Percentiles rank a stretch among this genome's conserved stretches.
Evolutionary conservation across 2,113 vertebrate genomes (phyloP).

Genomic region (Saccopteryx leptura): DNA sequence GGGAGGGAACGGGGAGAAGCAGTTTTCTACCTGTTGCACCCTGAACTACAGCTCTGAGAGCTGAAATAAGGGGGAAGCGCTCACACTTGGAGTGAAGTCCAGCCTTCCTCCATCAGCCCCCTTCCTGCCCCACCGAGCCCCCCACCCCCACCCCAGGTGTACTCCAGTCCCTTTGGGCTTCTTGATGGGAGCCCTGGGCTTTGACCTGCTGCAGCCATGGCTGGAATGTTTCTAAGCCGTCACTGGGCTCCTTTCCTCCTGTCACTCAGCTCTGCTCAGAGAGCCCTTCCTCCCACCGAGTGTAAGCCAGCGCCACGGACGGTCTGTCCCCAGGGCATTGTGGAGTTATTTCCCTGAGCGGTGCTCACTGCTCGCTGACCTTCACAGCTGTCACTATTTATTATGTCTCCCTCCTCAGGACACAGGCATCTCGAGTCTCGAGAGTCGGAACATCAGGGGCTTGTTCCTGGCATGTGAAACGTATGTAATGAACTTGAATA

Average conservation of each 20-base stretch:
- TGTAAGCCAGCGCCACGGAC: background rate
- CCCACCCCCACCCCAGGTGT: background rate
- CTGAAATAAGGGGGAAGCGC: background rate
- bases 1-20: background rate
- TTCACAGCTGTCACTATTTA: background rate
- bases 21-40: background rate
- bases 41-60: background rate
- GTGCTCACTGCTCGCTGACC: background rate
- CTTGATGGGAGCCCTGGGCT: background rate
- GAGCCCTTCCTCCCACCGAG: background rate
- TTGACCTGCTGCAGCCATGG: background rate
- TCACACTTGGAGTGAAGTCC: background rate
- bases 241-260: background rate
- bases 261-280: background rate
- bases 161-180: background rate
- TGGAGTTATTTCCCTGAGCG: background rate
- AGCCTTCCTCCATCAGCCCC: fast-evolving
- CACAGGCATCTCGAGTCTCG: background rate
- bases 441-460: background rate
- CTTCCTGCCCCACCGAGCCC: background rate
- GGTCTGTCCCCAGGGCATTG: background rate
- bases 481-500: background rate
- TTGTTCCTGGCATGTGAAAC: background rate
- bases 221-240: background rate
- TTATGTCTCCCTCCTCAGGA: background rate